These are phyloP conservation scores for Propithecus coquereli DNA, from an alignment of 2,113 vertebrate species.

Conservation along the genomic window DNA sequence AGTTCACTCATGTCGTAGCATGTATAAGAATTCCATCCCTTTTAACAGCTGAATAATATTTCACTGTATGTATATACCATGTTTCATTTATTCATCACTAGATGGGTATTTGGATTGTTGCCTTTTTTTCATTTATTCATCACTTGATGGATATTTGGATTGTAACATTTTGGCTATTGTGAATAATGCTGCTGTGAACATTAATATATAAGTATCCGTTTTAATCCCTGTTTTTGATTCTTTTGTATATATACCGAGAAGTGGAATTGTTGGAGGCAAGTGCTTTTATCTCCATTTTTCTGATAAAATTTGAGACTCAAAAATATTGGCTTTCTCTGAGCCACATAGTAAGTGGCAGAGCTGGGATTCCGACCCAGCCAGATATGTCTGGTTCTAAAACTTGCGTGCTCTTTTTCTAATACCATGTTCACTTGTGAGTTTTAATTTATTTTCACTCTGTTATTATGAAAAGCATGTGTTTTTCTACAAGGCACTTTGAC, in stretches of 20 bases:
- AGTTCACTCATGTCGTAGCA: neutral
- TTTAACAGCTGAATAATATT: neutral
- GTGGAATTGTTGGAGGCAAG: neutral
- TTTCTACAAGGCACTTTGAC: neutral
- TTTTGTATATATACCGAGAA: neutral
- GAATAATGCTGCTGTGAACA: neutral
- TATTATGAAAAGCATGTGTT: neutral
- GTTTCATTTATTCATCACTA: neutral
- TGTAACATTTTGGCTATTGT: neutral
- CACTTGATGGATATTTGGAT: neutral
- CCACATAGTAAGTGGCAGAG: neutral
- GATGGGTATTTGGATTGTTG: neutral
- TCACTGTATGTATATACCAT: neutral
- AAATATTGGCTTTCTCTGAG: neutral
- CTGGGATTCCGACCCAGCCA: neutral
- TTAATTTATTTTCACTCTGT: conserved; percentile 31
- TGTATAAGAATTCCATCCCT: neutral
- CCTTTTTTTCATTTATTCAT: neutral
- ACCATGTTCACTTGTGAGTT: neutral
- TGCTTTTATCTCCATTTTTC: neutral
- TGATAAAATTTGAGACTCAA: neutral
- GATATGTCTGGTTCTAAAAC: neutral
- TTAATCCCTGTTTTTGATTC: neutral
- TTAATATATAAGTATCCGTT: neutral
- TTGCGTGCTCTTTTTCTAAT: neutral